A percentile compares a stretch with the other conserved stretches of the same genome.
Evolutionary conservation across 35 echinoderm and acorn worm species (phyloP).

Genomic region (Ophioderma brevispina): DNA sequence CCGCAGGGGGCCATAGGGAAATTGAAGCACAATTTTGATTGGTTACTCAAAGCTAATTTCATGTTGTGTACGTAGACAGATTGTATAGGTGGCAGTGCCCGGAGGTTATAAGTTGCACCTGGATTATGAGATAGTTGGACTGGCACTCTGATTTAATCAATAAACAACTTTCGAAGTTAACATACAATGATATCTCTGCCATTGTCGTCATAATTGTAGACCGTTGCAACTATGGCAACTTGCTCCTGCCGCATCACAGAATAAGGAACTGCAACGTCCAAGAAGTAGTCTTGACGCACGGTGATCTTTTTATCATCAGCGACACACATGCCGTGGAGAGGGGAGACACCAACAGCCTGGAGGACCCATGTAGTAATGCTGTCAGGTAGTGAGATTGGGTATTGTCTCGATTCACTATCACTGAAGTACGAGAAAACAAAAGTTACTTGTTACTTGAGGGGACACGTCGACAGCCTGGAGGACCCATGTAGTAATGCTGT

Average conservation of each 20-base stretch:
- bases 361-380: constrained; percentile 83
- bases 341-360: constrained; percentile 69
- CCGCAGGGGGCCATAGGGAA: too few species aligned
- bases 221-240: constrained; percentile 63
- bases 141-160: too few species aligned
- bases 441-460: too few species aligned
- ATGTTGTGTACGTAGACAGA: too few species aligned
- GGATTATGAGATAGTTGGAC: too few species aligned
- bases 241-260: constrained; percentile 79
- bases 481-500: too few species aligned
- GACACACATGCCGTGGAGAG: constrained; percentile 63
- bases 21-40: too few species aligned
- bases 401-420: background rate
- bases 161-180: too few species aligned
- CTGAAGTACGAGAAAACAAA: background rate
- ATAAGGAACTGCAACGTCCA: constrained; percentile 78
- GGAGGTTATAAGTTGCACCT: too few species aligned
- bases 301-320: constrained; percentile 47
- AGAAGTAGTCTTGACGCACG: constrained; percentile 43
- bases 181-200: constrained; percentile 20
- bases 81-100: too few species aligned
- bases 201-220: constrained; percentile 71
- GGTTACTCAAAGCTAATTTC: too few species aligned
- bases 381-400: constrained; percentile 25
- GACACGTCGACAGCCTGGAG: too few species aligned